Percentiles rank a stretch among this genome's conserved stretches.
These are phyloP conservation scores for Canis aureus DNA, from an alignment of 2,113 vertebrate species.

Conservation along the genomic window DNA sequence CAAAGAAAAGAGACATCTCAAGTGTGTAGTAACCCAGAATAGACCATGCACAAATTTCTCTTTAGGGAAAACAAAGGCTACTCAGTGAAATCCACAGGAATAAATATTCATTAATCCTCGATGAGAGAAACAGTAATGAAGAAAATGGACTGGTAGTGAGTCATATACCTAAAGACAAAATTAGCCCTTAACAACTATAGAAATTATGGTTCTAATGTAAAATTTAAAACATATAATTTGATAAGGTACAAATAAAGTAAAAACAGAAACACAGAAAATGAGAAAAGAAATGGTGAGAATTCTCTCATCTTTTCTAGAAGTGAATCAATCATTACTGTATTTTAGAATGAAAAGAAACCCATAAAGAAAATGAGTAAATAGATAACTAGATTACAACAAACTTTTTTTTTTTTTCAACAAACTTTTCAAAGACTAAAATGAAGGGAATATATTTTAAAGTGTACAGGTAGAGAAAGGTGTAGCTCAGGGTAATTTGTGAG, in stretches of 20 bases:
- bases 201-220: not conserved
- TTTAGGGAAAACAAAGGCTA: not conserved
- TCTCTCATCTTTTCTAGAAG: not conserved
- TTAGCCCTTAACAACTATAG: not conserved
- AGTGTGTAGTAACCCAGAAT: not conserved
- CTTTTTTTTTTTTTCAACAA: not conserved
- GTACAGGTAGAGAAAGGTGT: not conserved
- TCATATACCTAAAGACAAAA: not conserved
- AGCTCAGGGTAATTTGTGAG: not conserved
- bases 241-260: conserved; percentile 7
- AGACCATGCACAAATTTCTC: not conserved
- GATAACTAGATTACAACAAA: not conserved
- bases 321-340: not conserved
- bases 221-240: not conserved
- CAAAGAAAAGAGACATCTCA: not conserved
- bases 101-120: not conserved
- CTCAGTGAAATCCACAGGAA: not conserved
- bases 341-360: not conserved
- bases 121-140: not conserved
- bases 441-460: not conserved
- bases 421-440: not conserved
- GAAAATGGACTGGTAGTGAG: not conserved
- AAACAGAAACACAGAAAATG: not conserved
- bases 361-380: not conserved
- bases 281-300: not conserved